phyloP scores from a whole-genome alignment of 2,888 invertebrate species.

The Acrobasis suavella region DNA sequence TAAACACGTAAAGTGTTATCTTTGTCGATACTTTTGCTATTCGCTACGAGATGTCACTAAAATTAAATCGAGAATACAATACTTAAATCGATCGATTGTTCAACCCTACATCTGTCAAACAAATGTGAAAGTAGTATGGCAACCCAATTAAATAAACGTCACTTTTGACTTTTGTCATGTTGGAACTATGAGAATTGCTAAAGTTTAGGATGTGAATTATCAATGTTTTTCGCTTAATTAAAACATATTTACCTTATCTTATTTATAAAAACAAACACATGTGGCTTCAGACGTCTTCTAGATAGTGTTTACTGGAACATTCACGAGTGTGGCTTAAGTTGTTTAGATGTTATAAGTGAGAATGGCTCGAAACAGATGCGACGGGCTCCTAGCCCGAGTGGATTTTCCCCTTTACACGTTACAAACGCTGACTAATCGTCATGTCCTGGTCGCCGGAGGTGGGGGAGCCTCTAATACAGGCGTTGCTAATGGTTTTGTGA shows the following conservation, averaged over 20 bases:
- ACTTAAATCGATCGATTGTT: slow-evolving; percentile 9
- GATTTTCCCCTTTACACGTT: slow-evolving; percentile 97
- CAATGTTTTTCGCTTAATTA: slow-evolving; percentile 59
- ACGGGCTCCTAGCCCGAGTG: slow-evolving; percentile 91
- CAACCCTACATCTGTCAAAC: slow-evolving; percentile 26
- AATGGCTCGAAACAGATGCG: slow-evolving; percentile 80
- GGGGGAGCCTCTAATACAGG: slow-evolving; percentile 99
- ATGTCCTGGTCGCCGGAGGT: slow-evolving; percentile 97
- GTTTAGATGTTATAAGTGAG: slow-evolving; percentile 60
- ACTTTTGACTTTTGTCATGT: slow-evolving; percentile 80
- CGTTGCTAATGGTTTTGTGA: slow-evolving; percentile 97
- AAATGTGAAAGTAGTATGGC: not conserved
- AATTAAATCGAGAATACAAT: too few species aligned
- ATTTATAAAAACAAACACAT: slow-evolving; percentile 56
- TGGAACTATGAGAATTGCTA: slow-evolving; percentile 68
- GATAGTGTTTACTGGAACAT: slow-evolving; percentile 47
- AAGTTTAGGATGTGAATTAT: slow-evolving; percentile 60
- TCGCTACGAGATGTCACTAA: too few species aligned
- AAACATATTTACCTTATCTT: slow-evolving; percentile 45
- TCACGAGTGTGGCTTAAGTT: slow-evolving; percentile 42
- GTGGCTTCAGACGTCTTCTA: slow-evolving; percentile 46
- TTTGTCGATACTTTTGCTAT: too few species aligned
- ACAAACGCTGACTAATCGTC: slow-evolving; percentile 94
- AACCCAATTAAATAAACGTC: slow-evolving; percentile 39
- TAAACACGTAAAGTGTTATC: too few species aligned